phyloP scores from a whole-genome alignment of 2,888 invertebrate genomes.

The Geophilus truncorum region DNA sequence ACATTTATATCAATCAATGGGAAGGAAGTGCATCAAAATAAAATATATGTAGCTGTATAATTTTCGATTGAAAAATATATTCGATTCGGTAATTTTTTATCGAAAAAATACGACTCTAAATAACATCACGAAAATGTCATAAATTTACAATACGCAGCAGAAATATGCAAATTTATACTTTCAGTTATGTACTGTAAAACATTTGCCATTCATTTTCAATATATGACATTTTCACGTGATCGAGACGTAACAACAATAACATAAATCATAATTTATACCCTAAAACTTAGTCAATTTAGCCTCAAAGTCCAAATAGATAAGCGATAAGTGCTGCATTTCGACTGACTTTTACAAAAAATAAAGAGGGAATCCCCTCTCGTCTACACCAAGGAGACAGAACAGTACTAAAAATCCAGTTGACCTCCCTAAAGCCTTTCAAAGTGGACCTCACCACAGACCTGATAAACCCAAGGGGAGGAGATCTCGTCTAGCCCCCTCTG shows the following conservation, averaged over 20 bases:
- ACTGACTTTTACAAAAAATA: neutral
- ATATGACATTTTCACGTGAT: too few relatives aligned
- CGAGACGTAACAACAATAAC: too few relatives aligned
- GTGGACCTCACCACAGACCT: slow-evolving; percentile 3
- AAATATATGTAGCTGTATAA: too few relatives aligned
- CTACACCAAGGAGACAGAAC: neutral
- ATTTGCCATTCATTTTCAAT: too few relatives aligned
- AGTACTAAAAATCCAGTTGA: neutral
- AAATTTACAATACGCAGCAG: too few relatives aligned
- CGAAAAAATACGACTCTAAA: too few relatives aligned
- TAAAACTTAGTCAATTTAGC: neutral
- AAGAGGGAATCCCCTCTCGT: neutral
- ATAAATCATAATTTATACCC: neutral
- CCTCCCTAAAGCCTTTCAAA: slow-evolving; percentile 16
- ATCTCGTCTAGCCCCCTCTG: neutral
- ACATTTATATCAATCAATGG: neutral
- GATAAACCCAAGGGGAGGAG: neutral
- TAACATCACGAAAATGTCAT: too few relatives aligned
- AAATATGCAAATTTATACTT: too few relatives aligned
- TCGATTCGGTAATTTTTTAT: too few relatives aligned
- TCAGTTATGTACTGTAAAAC: too few relatives aligned
- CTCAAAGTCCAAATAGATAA: neutral
- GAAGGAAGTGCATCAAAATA: neutral
- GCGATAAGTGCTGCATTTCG: neutral
- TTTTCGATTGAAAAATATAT: too few relatives aligned